phyloP scores from a whole-genome alignment of 2,888 invertebrate genomes.

The Tinea semifulvella region DNA sequence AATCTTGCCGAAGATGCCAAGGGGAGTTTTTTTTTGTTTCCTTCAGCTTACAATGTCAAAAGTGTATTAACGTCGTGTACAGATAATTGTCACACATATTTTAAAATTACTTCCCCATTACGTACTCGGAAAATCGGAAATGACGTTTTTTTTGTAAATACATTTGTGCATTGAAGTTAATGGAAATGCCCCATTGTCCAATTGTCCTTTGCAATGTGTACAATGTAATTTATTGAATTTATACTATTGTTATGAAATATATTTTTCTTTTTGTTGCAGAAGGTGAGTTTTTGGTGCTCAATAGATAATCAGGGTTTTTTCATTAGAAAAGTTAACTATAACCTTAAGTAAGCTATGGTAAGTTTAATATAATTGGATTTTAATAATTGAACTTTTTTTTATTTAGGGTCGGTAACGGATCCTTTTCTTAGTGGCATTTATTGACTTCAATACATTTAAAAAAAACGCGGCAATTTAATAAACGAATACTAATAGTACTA shows the following conservation, averaged over 20 bases:
- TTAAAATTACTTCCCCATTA: conserved; percentile 44
- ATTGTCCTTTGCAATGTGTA: background rate
- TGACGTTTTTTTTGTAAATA: background rate
- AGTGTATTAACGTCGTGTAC: conserved; percentile 64
- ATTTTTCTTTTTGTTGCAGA: conserved; percentile 52
- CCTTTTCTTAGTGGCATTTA: too few species aligned
- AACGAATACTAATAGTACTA: too few species aligned
- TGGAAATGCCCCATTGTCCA: background rate
- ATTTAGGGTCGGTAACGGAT: too few species aligned
- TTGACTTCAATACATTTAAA: too few species aligned
- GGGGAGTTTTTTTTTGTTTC: conserved; percentile 49
- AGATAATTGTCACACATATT: conserved; percentile 68
- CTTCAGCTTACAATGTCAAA: conserved; percentile 44
- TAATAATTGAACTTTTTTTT: too few species aligned
- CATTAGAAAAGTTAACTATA: too few species aligned
- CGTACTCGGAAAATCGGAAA: too few species aligned
- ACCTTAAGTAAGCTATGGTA: too few species aligned
- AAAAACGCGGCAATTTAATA: too few species aligned
- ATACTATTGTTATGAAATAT: conserved; percentile 6
- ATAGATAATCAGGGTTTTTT: too few species aligned
- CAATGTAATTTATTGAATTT: background rate
- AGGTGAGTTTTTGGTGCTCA: conserved; percentile 41
- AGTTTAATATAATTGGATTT: too few species aligned
- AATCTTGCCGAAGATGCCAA: conserved; percentile 43
- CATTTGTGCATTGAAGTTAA: conserved; percentile 1